These are phyloP conservation scores for Distichodus sexfasciatus DNA, from an alignment of 2,797 vertebrate genomes.

Conservation along the genomic window DNA sequence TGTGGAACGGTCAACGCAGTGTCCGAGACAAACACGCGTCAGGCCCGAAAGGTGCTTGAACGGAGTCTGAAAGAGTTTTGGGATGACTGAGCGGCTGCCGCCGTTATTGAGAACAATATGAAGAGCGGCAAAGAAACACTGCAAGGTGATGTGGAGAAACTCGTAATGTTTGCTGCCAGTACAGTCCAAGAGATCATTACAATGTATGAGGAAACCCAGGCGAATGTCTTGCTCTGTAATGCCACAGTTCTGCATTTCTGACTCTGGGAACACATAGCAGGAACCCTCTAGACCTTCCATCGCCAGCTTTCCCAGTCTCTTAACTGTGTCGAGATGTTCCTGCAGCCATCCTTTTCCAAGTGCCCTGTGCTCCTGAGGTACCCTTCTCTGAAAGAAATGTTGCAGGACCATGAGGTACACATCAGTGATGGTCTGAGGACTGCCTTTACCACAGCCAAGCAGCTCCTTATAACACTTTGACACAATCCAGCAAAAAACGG, in stretches of 20 bases:
- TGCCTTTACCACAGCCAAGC: conserved; percentile 63
- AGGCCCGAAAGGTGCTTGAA: conserved; percentile 11
- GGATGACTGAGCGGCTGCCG: conserved; percentile 52
- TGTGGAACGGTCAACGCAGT: conserved; percentile 55
- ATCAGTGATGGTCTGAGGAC: conserved; percentile 78
- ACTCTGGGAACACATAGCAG: conserved; percentile 76
- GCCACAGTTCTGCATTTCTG: conserved; percentile 66
- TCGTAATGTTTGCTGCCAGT: conserved; percentile 64
- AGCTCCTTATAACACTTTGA: conserved; percentile 83
- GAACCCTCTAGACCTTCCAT: conserved; percentile 69
- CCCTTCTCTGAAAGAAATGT: conserved; percentile 75
- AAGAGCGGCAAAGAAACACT: conserved; percentile 85
- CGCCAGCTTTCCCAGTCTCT: conserved; percentile 77
- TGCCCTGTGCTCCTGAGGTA: conserved; percentile 29
- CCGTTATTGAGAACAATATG: conserved; percentile 68
- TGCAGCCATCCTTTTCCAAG: conserved; percentile 58
- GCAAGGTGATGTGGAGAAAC: conserved; percentile 84
- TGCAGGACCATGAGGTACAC: conserved; percentile 82
- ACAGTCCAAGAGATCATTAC: conserved; percentile 58
- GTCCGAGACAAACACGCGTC: conserved; percentile 53
- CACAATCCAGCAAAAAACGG: conserved; percentile 87
- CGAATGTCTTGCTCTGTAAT: conserved; percentile 72
- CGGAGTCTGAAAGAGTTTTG: conserved; percentile 63
- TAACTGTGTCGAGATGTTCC: conserved; percentile 59
- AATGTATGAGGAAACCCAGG: conserved; percentile 77